Evolutionary conservation across 2,888 invertebrate genomes (phyloP).

Genomic region (Ophion costatus): DNA sequence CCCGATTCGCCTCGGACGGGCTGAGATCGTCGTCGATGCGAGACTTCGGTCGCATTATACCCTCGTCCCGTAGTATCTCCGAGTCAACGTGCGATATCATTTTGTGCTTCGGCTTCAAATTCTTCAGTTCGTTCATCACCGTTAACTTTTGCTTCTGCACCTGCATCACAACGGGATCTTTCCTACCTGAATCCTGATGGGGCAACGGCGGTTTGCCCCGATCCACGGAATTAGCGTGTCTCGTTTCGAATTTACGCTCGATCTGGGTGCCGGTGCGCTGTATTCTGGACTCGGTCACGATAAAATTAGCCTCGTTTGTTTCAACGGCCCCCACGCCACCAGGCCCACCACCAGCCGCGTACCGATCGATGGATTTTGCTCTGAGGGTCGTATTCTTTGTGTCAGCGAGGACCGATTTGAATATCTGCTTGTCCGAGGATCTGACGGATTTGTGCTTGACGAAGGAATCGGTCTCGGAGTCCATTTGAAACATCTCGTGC

Average conservation of each 20-base stretch:
- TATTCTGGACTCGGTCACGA: slow-evolving; percentile 79
- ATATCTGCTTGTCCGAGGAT: slow-evolving; percentile 76
- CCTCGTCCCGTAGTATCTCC: slow-evolving; percentile 81
- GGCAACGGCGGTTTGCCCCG: slow-evolving; percentile 69
- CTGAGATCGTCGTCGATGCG: slow-evolving; percentile 81
- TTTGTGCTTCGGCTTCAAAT: slow-evolving; percentile 78
- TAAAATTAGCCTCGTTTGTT: slow-evolving; percentile 70
- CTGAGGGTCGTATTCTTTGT: slow-evolving; percentile 73
- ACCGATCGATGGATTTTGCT: slow-evolving; percentile 78
- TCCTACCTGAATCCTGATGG: slow-evolving; percentile 76
- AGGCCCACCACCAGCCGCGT: slow-evolving; percentile 66
- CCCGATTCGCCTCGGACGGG: slow-evolving; percentile 74
- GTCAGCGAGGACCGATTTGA: slow-evolving; percentile 79
- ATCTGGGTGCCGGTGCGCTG: slow-evolving; percentile 79
- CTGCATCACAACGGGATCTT: slow-evolving; percentile 79
- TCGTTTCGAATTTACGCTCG: slow-evolving; percentile 78
- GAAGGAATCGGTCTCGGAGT: slow-evolving; percentile 84
- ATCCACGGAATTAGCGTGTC: slow-evolving; percentile 76
- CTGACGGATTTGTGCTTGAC: slow-evolving; percentile 79
- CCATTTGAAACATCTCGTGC: slow-evolving; percentile 91
- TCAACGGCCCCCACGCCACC: not conserved
- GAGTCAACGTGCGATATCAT: slow-evolving; percentile 81
- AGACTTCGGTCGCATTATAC: slow-evolving; percentile 82
- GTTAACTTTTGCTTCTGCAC: slow-evolving; percentile 80
- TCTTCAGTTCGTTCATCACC: slow-evolving; percentile 80